phyloP scores from a whole-genome alignment of 2,797 vertebrate genomes.

The Sorex maritimensis region DNA sequence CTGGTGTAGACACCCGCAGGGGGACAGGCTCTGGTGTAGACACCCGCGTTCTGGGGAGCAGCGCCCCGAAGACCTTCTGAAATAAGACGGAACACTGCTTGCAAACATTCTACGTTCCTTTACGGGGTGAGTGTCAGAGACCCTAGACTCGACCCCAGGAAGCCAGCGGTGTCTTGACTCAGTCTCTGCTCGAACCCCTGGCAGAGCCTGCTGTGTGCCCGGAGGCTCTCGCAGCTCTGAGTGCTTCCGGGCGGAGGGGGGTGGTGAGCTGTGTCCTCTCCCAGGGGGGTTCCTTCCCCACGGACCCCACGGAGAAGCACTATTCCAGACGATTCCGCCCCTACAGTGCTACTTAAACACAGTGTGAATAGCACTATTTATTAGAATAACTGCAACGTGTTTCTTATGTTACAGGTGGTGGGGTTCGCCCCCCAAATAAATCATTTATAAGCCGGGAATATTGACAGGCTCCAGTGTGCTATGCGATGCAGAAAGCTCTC shows the following conservation, averaged over 20 bases:
- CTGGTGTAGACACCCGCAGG: not conserved
- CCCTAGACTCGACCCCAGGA: not conserved
- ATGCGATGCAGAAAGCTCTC: constrained; percentile 28
- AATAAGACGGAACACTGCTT: not conserved
- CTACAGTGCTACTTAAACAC: not conserved
- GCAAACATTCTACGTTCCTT: not conserved
- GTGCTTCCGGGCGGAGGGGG: not conserved
- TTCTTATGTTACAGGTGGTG: not conserved
- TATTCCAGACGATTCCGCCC: not conserved
- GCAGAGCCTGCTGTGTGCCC: not conserved
- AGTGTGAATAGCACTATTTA: not conserved
- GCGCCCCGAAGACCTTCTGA: constrained; percentile 7
- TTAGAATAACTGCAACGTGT: constrained; percentile 20
- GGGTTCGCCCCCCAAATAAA: not conserved
- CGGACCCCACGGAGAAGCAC: not conserved
- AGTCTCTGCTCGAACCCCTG: not conserved
- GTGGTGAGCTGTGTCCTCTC: not conserved
- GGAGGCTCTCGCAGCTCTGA: not conserved
- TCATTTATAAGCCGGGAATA: constrained; percentile 11
- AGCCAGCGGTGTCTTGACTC: not conserved
- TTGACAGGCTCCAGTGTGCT: not conserved
- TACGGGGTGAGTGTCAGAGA: constrained; percentile 29
- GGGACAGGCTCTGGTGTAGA: not conserved
- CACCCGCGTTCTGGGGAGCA: not conserved
- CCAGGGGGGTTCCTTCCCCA: not conserved